Conservation (phyloP, 2,888 invertebrate species). For the Diaphora mendica region DNA sequence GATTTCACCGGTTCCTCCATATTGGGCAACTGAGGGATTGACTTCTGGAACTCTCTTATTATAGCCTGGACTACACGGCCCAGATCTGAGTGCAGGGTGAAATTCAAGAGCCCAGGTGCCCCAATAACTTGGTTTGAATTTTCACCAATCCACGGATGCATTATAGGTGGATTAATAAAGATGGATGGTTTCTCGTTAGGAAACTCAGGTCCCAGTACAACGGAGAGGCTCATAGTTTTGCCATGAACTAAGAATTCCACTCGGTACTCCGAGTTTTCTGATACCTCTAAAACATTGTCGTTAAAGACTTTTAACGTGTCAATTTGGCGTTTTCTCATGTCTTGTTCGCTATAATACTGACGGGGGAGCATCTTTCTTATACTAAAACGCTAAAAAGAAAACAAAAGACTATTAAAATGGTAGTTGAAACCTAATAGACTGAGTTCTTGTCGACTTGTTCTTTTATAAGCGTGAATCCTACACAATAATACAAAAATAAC, state of each 20-base stretch:
- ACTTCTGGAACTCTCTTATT: conserved; percentile 91
- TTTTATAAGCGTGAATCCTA: background rate
- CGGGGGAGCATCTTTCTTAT: conserved; percentile 82
- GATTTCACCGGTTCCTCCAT: conserved; percentile 71
- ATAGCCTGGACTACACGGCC: conserved; percentile 93
- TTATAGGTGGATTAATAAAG: conserved; percentile 88
- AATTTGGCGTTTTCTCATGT: conserved; percentile 90
- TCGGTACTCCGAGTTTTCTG: conserved; percentile 90
- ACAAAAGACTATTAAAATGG: background rate
- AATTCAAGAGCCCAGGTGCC: conserved; percentile 92
- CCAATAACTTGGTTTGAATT: conserved; percentile 89
- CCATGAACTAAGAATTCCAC: conserved; percentile 89
- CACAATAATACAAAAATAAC: background rate
- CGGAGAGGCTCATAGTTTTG: conserved; percentile 88
- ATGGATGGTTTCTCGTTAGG: conserved; percentile 91
- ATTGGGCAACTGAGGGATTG: conserved; percentile 66
- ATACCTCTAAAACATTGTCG: conserved; percentile 91
- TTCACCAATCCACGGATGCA: conserved; percentile 90
- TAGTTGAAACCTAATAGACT: background rate
- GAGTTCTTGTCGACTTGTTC: background rate
- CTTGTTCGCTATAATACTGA: conserved; percentile 85
- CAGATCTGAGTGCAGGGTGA: conserved; percentile 92
- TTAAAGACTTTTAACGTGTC: conserved; percentile 94
- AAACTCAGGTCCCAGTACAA: conserved; percentile 89
- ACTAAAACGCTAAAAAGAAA: conserved; percentile 24